Percentiles rank a stretch among this genome's conserved stretches.
These are phyloP conservation scores for Tachystola acroxantha DNA, from an alignment of 2,888 invertebrate species.

Conservation along the genomic window DNA sequence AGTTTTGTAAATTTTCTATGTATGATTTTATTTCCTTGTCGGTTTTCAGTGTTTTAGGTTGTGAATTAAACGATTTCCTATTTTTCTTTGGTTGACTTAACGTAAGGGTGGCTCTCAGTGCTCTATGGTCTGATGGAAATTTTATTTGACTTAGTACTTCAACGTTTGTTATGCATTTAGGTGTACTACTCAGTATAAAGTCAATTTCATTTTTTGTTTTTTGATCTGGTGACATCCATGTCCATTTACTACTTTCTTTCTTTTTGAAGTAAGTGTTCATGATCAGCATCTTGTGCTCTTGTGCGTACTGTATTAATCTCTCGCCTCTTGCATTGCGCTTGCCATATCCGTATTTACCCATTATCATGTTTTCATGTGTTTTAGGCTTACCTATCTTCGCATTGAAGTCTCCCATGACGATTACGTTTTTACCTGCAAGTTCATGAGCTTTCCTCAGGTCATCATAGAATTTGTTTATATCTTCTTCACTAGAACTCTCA, in stretches of 20 bases:
- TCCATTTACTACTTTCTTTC: not conserved
- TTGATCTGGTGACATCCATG: not conserved
- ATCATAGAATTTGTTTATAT: constrained; percentile 15
- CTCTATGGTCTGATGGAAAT: not conserved
- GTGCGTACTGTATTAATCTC: not conserved
- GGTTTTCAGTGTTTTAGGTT: not conserved
- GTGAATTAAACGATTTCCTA: not conserved
- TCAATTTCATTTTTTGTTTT: not conserved
- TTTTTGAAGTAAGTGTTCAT: not conserved
- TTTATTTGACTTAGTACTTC: not conserved
- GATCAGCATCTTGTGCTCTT: not conserved
- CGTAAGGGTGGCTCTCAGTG: not conserved
- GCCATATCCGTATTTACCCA: constrained; percentile 16
- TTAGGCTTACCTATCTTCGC: constrained; percentile 15
- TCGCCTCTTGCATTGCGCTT: constrained; percentile 10
- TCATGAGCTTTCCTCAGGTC: constrained; percentile 11
- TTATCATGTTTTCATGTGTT: constrained; percentile 2
- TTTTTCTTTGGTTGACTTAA: not conserved
- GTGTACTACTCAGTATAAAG: not conserved
- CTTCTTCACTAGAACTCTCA: constrained; percentile 10
- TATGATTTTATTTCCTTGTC: not conserved
- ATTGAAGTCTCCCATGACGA: constrained; percentile 19
- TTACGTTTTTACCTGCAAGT: constrained; percentile 5
- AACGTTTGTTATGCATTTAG: not conserved
- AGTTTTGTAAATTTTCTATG: not conserved